Percentiles rank a stretch among this genome's conserved stretches.
These are phyloP conservation scores for Lottia scabra DNA, from an alignment of 2,888 invertebrate genomes.

Conservation along the genomic window DNA sequence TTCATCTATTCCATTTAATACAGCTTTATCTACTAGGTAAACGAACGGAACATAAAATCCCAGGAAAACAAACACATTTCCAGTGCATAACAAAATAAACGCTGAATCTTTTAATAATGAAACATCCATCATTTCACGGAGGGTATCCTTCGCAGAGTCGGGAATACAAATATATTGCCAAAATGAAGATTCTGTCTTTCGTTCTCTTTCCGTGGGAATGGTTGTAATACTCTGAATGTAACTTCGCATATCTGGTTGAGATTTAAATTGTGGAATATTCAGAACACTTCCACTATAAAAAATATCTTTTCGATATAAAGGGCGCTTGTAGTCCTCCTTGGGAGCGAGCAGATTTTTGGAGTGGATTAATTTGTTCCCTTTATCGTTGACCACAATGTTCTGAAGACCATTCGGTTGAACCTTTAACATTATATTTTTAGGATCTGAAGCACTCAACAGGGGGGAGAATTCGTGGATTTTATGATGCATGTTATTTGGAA, in stretches of 20 bases:
- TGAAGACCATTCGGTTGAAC: conserved; percentile 8
- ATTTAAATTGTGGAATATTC: conserved; percentile 86
- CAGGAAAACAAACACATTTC: conserved; percentile 74
- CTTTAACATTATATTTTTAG: conserved; percentile 12
- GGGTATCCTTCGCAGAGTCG: conserved; percentile 65
- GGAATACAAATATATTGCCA: conserved; percentile 58
- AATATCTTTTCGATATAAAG: conserved; percentile 94
- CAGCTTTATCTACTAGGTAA: conserved; percentile 45
- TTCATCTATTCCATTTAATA: conserved; percentile 38
- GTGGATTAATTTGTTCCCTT: background rate
- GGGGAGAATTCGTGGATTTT: conserved; percentile 23
- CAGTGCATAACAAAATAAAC: conserved; percentile 90
- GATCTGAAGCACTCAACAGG: conserved; percentile 15
- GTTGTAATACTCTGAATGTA: conserved; percentile 93
- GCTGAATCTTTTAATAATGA: conserved; percentile 88
- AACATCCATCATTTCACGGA: conserved; percentile 91
- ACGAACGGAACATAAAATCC: conserved; percentile 61
- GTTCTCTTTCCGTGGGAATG: conserved; percentile 74
- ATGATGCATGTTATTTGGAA: conserved; percentile 27
- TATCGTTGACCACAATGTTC: conserved; percentile 7
- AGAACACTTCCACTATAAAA: conserved; percentile 96
- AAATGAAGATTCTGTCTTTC: conserved; percentile 36
- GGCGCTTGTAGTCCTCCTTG: conserved; percentile 73
- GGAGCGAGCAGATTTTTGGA: conserved; percentile 29
- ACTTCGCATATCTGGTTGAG: conserved; percentile 88